These are phyloP conservation scores for Agrochola circellaris DNA, from an alignment of 2,888 invertebrate genomes.

Conservation along the genomic window DNA sequence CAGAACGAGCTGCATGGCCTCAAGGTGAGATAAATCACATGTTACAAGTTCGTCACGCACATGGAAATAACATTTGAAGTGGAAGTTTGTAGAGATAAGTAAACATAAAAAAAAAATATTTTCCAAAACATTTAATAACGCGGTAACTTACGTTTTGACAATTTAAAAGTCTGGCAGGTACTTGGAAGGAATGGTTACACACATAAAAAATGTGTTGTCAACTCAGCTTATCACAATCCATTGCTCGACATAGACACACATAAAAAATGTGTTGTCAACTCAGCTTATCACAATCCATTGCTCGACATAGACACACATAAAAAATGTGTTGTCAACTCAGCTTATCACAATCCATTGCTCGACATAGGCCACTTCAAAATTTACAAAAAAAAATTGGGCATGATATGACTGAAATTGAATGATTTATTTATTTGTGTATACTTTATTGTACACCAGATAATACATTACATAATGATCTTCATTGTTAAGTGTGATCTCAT, in stretches of 20 bases:
- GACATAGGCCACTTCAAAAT: not conserved
- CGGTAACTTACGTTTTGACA: not conserved
- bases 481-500: not conserved
- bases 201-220: no score
- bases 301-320: no score
- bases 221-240: not conserved
- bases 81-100: not conserved
- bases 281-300: not conserved
- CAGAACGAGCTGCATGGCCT: constrained; percentile 95
- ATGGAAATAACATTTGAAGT: not conserved
- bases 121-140: not conserved
- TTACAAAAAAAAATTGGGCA: not conserved
- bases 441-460: no score
- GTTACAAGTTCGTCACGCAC: not conserved
- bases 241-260: no score
- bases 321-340: not conserved
- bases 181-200: no score
- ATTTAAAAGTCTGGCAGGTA: not conserved
- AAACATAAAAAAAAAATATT: no score
- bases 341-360: not conserved
- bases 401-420: not conserved
- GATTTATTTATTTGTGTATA: no score
- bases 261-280: not conserved
- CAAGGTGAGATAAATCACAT: constrained; percentile 88
- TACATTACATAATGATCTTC: no score